Conservation (phyloP, 2,797 vertebrate genomes). For the Leptatherina wallacei region DNA sequence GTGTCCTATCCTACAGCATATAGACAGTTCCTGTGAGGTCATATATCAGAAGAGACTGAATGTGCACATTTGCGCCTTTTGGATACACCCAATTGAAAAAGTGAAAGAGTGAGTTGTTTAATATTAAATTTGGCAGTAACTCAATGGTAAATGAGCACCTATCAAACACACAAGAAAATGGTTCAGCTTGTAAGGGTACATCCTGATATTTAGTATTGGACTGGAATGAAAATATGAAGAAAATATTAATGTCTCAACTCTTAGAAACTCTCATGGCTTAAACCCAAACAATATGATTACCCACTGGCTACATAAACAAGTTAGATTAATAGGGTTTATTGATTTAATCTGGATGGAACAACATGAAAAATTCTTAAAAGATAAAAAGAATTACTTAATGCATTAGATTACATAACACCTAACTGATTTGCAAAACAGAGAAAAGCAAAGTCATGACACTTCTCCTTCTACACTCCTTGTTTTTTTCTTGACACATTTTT, state of each 20-base stretch:
- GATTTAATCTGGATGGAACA: neutral
- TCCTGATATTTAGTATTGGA: neutral
- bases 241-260: no score
- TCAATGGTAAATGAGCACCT: neutral
- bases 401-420: no score
- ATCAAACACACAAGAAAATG: neutral
- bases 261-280: neutral
- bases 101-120: slow-evolving; percentile 20
- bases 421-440: neutral
- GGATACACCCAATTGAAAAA: slow-evolving; percentile 12
- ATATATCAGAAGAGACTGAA: slow-evolving; percentile 46
- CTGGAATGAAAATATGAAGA: neutral
- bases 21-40: slow-evolving; percentile 67
- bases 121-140: slow-evolving; percentile 14
- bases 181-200: neutral
- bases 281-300: neutral
- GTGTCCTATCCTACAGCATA: slow-evolving; percentile 51
- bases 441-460: neutral
- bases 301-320: neutral
- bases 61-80: slow-evolving; percentile 34
- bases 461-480: no score
- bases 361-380: neutral
- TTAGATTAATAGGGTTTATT: neutral
- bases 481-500: neutral
- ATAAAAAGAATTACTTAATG: neutral